Base-by-base conservation (phyloP, 2,113 vertebrate species). In the Ellobius talpinus region DNA sequence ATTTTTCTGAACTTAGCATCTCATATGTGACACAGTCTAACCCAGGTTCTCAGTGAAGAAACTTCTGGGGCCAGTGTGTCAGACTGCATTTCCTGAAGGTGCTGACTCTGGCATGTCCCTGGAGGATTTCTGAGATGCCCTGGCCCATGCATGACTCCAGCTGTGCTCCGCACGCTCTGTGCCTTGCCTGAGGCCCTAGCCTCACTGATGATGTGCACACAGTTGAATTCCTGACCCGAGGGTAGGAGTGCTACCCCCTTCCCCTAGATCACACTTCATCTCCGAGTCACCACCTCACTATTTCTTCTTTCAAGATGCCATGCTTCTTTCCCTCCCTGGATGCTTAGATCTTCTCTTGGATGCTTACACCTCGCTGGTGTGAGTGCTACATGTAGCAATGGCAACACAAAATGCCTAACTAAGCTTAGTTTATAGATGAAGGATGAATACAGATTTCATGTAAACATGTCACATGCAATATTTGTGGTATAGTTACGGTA, bases 381-480 rank as follows among this genome's bases (percentile, higher is more conserved):
- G 26, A 47, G 74, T 88, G 65, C 17, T 52, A 79, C 39, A 45
- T 31, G 74, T 68, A 47, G 17, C 26, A 74, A 95, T 66, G 96
- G 92, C 93, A 86, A 72, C 45, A n/a, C 1, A 78, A 42, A 11
- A 42, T 96, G 36, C 26, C 50, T 13, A 85, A 79, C 78, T 82
- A 72, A 76, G 89, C 29, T 52, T 92, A 66, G 72, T 82, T 94
- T 94, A 84, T 50, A 87, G 42, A 77, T 39, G 66, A 85, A 42
- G 36, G 61, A 26, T 76, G 73, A 92, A 77, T 61, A 88, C 39
- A 55, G 72, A 63, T 87, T 88, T 55, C 47, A 33, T 19, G 24
- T 70, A 79, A 81, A 2, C 47, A 11, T 52, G 68, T 14, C n/a
- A n/a, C 33, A 7, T 78, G 68, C 23, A 90, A 0, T 74, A 61